Base-by-base conservation (phyloP, 1,140 invertebrate species). In the Cylas formicarius region DNA sequence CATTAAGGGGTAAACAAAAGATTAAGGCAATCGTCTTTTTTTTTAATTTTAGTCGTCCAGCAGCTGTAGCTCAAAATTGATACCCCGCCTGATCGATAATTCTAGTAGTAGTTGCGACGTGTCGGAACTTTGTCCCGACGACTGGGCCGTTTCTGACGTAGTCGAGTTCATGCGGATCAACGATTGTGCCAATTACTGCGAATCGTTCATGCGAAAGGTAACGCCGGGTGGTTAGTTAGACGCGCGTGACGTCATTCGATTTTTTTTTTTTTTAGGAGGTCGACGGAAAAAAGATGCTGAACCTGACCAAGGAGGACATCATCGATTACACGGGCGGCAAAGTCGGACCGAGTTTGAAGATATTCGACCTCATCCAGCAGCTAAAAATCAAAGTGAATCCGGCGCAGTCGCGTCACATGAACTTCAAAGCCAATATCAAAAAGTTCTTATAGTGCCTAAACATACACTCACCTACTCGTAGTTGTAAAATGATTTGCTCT, bases 321-420 rank as follows among this genome's bases (percentile, higher is more conserved):
- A 82, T 93, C 51, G 83, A 85, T 59, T 72, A 92, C 20, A 82
- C 90, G 9, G 84, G 87, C 50, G 91, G 89, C 73, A 95, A 94
- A 75, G 87, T 95, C 40, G 92, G 92, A 3, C 90, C 91, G 5
- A 91, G 90, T 4, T 62, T 95, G 17, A 95, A 95, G 73, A 93
- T 96, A 62, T 86, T 79, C 58, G 88, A 94, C 69, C 74, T 96
- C 27, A 88, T 95, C 55, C 81, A 86, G 58, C 86, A 90, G 57
- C 71, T 92, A 10, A 88, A 88, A 70, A 80, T 80, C 58, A 84
- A 84, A 75, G 77, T 86, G 34, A 85, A 83, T 67, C 80, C 82
- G 42, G 77, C 81, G 44, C 80, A 82, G 61, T 77, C 76, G 65
- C 75, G 78, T 62, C 70, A 75, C 50, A 72, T 58, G 48, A 67